Evolutionary conservation across 2,113 vertebrate species (phyloP), one percentile per base, ranked within the genome.

Genomic region (Cairina moschata): DNA sequence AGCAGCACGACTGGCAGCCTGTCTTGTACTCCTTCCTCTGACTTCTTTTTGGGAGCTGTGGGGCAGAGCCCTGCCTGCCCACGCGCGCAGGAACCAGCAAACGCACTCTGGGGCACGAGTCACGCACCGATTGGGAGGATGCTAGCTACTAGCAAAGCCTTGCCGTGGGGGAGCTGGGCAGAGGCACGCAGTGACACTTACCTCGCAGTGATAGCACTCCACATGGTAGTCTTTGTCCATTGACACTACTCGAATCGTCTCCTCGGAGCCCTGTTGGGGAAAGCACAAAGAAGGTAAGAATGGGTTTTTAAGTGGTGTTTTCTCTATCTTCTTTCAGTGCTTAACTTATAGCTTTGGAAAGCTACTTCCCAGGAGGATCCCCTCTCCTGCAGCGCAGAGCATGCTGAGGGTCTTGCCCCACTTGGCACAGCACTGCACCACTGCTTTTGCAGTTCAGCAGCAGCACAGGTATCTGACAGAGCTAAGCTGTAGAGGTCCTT

Each of bases 151-250:
- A 34, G 66, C 32, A 48, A 32, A 65, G 56, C 32, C 54, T 8
- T 40, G 55, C 31, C 2, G 0, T 6, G 7, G 34, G 69, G n/a
- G 0, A 0, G 60, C 54, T 31, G 0, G 0, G 62, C 62, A 23
- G 62, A 34, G 44, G 34, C 1, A 1, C 55, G 32, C 60, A 26
- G 34, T 3, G 25, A 1, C 13, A 26, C 98, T 98, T 94, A 99
- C 99, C 99, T 99, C 99, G 34, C 99, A 99, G 98, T 99, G 99
- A 88, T 99, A 99, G 83, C 99, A 99, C 60, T 99, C 99, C 97
- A 99, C 99, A 0, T 99, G 99, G 97, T 99, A 99, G 95, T 99
- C 99, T 95, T 99, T 99, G 98, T 99, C 99, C 99, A 99, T 99
- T 12, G 99, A 99, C 76, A 99, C 99, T 65, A 99, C 99, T 26